Base-by-base conservation (phyloP, 1,140 invertebrate genomes). In the Pararge aegeria region DNA sequence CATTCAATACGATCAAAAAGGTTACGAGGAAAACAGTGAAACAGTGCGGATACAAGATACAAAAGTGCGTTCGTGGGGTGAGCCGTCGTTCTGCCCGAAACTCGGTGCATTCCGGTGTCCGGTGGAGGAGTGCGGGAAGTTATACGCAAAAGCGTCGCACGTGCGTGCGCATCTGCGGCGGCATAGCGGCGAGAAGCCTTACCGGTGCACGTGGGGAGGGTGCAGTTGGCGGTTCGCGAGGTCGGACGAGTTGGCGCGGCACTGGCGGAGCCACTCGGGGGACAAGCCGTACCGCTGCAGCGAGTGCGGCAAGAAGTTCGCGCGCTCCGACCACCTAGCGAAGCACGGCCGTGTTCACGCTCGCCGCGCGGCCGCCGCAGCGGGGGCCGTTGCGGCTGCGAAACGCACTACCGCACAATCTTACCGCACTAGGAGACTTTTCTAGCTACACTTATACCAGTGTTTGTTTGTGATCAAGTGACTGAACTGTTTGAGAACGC, bases 101-200 rank as follows among this genome's bases (percentile, higher is more conserved):
- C 75, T 92, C 13, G 83, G 89, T 51, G 84, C 89, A 2, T 94
- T 92, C 70, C 83, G 91, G 2, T 94, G 93, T 82, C 92, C 92
- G 2, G 92, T 92, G 30, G 79, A 83, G 15, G 91, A 90, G 49
- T 94, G 93, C 68, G 89, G 92, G 2, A 94, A 96, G 86, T 86
- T 95, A 0, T 99, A 99, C 73, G 96, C 97, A 53, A 99, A 99
- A 85, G 95, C 96, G 13, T 98, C 97, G 6, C 97, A 99, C 83
- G 91, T 99, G 16, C 98, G 98, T 77, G 97, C 98, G 1, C 98
- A 99, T 80, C 83, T 98, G 48, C 91, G 98, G 1, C 92, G 98
- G 9, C 98, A 99, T 86, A 96, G 97, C 0, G 98, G 97, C 0
- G 97, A 98, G 86, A 98, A 98, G 78, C 98, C 98, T 0, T 99